These are phyloP conservation scores for Orientallactaga bullata DNA, from an alignment of 2,113 vertebrate species.

Conservation along the genomic window DNA sequence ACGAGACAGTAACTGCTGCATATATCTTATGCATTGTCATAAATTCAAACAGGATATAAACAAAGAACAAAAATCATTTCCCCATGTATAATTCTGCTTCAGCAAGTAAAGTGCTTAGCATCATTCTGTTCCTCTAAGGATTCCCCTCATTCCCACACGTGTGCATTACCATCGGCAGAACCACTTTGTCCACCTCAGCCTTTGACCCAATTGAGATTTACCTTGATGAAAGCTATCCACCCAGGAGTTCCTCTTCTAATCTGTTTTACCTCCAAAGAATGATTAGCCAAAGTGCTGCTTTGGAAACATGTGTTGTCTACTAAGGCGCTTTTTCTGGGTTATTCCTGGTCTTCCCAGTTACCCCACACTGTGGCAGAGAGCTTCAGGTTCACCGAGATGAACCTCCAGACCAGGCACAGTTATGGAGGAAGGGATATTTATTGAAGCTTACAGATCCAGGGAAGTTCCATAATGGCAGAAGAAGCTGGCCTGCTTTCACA, in stretches of 20 bases:
- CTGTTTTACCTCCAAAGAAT: conserved; percentile 35
- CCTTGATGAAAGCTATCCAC: not conserved
- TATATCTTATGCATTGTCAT: not conserved
- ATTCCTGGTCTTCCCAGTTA: not conserved
- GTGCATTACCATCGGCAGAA: not conserved
- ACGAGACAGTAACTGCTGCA: too few species aligned
- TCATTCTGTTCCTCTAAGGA: not conserved
- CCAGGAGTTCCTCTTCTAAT: not conserved
- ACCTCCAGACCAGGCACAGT: too few species aligned
- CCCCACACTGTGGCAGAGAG: too few species aligned
- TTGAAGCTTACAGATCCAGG: too few species aligned
- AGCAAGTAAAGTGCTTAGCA: not conserved
- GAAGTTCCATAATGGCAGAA: too few species aligned
- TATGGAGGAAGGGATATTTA: too few species aligned
- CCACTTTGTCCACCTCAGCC: not conserved
- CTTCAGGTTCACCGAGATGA: too few species aligned
- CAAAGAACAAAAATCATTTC: not conserved
- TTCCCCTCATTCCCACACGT: not conserved
- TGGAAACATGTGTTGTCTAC: not conserved
- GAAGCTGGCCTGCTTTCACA: too few species aligned
- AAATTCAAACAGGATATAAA: not conserved
- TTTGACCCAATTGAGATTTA: not conserved
- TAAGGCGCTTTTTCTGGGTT: not conserved
- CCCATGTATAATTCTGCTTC: not conserved
- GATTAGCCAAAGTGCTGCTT: not conserved